Evolutionary conservation across 2,888 invertebrate species (phyloP), one percentile per base, ranked within the genome.

Genomic region (Drosophila quinaria): DNA sequence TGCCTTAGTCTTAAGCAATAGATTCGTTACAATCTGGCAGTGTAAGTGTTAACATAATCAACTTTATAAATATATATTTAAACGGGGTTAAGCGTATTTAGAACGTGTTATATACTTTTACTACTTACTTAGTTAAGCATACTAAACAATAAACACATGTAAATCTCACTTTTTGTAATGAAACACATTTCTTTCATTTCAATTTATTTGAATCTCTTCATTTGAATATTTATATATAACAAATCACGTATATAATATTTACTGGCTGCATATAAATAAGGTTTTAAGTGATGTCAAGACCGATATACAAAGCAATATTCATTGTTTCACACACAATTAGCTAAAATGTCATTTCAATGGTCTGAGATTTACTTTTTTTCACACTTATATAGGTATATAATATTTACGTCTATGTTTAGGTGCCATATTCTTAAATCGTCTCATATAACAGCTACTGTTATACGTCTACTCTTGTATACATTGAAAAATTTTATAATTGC

Each of bases 41-140:
- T 69, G 50, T 69, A 70, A 80, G 70, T 84, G 68, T 80, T 81
- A 37, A 63, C 46, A 59, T 55, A 66, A 44, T 60, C 64, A 54
- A 62, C 25, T 25, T 33, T 39, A 33, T 29, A 50, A n/a, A 11
- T 25, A 13, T 47, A 60, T 13, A 50, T 47, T 73, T 85, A 73
- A 85, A 63, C 58, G 82, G 82, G 88, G 61, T 19, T 87, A 85
- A 80, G 80, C 74, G 51, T 83, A 70, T 58, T 77, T 77, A 71
- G 79, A 85, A 54, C 62, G 55, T 87, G 68, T 81, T 87, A 67
- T 76, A 58, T 81, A 61, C 46, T 51, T 59, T 37, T 58, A 71
- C 59, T 59, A 64, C 56, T 41, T 66, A 54, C 37, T 62, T 66
- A 51, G 17, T 42, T 47, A 58, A 50, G 61, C 15, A 47, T 33